A percentile compares a stretch with the other conserved stretches of the same genome.
phyloP scores from a whole-genome alignment of 2,888 invertebrate species.

The Drosophila mimica region DNA sequence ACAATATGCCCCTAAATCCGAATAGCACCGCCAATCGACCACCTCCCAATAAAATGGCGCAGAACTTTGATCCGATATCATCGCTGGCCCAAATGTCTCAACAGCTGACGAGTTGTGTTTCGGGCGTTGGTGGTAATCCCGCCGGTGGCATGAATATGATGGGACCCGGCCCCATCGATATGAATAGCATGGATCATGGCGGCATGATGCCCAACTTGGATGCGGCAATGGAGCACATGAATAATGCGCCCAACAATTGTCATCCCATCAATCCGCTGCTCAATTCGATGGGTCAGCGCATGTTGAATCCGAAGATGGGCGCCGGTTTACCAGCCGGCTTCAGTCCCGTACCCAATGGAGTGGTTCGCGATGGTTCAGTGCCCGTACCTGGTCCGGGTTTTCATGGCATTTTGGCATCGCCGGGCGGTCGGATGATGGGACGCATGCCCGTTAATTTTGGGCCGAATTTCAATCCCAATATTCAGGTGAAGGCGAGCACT shows the following conservation, averaged over 20 bases:
- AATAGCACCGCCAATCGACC: slow-evolving; percentile 87
- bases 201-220: slow-evolving; percentile 79
- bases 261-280: slow-evolving; percentile 84
- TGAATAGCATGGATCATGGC: slow-evolving; percentile 73
- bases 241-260: slow-evolving; percentile 62
- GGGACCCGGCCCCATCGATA: slow-evolving; percentile 64
- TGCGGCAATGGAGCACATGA: slow-evolving; percentile 82
- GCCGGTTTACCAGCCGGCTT: slow-evolving; percentile 59
- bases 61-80: slow-evolving; percentile 94
- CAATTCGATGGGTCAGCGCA: slow-evolving; percentile 85
- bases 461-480: slow-evolving; percentile 88
- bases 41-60: slow-evolving; percentile 88
- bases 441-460: slow-evolving; percentile 87
- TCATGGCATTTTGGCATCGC: slow-evolving; percentile 74
- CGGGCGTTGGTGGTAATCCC: slow-evolving; percentile 76
- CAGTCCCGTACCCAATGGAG: slow-evolving; percentile 56
- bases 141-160: slow-evolving; percentile 69
- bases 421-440: slow-evolving; percentile 87
- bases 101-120: slow-evolving; percentile 92
- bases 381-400: slow-evolving; percentile 53
- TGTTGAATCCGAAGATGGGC: slow-evolving; percentile 89
- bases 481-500: slow-evolving; percentile 97
- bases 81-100: slow-evolving; percentile 98
- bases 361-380: slow-evolving; percentile 67
- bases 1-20: slow-evolving; percentile 89